These are phyloP conservation scores for Xiphophorus hellerii DNA, from an alignment of 2,113 vertebrate genomes.

Conservation along the genomic window DNA sequence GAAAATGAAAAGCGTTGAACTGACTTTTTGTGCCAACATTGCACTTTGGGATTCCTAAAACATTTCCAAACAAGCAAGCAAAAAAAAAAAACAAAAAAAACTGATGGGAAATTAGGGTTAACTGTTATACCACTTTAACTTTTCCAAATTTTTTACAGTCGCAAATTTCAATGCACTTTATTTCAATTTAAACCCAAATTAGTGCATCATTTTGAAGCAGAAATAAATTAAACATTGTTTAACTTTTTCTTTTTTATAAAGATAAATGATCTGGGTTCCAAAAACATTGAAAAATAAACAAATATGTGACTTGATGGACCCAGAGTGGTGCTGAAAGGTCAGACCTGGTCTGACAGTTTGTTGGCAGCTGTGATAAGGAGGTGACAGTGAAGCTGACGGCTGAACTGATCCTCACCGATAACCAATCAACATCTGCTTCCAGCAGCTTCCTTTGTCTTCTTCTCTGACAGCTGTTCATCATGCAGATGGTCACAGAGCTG, in stretches of 20 bases:
- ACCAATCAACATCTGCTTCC: constrained; percentile 35
- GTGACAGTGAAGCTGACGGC: constrained; percentile 10
- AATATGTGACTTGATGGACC: neutral
- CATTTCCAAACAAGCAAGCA: neutral
- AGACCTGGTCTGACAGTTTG: constrained; percentile 15
- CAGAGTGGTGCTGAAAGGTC: neutral
- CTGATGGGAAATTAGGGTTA: too few species aligned
- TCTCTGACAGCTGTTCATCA: constrained; percentile 18
- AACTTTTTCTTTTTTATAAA: neutral
- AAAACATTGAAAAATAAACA: neutral
- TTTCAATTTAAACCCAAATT: neutral
- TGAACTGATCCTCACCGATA: constrained; percentile 29
- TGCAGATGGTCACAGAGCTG: too few species aligned
- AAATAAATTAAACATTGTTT: neutral
- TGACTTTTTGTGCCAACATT: neutral
- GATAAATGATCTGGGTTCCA: neutral
- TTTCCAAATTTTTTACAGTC: neutral
- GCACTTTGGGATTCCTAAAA: neutral
- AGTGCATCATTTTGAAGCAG: neutral
- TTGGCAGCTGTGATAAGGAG: neutral
- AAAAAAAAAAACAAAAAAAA: neutral
- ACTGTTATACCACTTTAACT: neutral
- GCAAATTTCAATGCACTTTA: neutral
- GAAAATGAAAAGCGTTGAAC: neutral
- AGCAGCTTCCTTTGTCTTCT: constrained; percentile 14